Base-by-base conservation (phyloP, 2,797 vertebrate species). In the Cyprinodon diabolis region DNA sequence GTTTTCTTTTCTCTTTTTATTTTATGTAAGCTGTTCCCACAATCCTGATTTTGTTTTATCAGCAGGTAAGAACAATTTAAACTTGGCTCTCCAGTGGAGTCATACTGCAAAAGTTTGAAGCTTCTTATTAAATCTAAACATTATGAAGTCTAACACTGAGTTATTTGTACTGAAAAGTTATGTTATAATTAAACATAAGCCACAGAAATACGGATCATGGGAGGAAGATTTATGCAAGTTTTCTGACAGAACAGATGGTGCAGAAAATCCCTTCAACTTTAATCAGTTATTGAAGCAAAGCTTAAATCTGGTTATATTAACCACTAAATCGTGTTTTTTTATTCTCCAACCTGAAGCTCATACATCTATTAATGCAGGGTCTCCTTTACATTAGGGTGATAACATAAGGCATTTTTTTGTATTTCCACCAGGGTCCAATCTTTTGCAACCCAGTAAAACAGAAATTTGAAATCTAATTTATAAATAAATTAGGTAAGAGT, bases 131-230 rank as follows among this genome's bases (percentile, higher is more conserved):
- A 35, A 83, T 84, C 57, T 81, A 66, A 78, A 14, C 17, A 7
- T 57, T 58, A 84, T 81, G 82, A n/a, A 45, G 78, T 82, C 55
- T 43, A 85, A 85, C 82, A 74, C 19, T 23, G 13, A 67, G 45
- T 72, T 49, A 71, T 81, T 72, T 63, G 66, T 77, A 62, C 67
- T 19, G 30, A 67, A 68, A 21, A 10, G 14, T 4, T 77, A 35
- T 55, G 68, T 69, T 74, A 45, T 69, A 74, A 79, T 78, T 72
- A 68, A 4, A 51, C 69, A 4, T 75, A 43, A 69, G 73, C 60
- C 54, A 66, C 35, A 56, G 45, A 40, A 77, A 77, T 66, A 55
- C 58, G 74, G 57, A 63, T 77, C 78, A 77, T 68, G 72, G 19
- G 67, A 82, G 55, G 15, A 65, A 11, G 63, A 60, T 54, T 37